These are phyloP conservation scores for Sebastes trivittatus DNA, from an alignment of 2,797 vertebrate genomes.

Conservation along the genomic window DNA sequence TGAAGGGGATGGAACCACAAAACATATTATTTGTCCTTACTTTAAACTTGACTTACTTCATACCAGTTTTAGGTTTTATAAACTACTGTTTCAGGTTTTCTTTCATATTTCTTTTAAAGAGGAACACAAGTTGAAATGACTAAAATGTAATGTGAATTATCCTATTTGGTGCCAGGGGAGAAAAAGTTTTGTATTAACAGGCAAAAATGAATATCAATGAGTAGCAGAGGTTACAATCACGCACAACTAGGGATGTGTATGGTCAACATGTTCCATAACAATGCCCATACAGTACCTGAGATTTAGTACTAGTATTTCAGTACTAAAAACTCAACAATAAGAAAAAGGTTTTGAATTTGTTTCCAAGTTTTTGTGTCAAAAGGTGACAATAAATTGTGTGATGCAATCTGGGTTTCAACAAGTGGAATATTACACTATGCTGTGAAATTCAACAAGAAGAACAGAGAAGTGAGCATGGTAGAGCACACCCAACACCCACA, in stretches of 20 bases:
- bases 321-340: no score
- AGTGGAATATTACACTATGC: not conserved
- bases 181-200: not conserved
- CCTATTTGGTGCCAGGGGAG: not conserved
- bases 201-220: not conserved
- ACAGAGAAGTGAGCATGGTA: not conserved
- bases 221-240: not conserved
- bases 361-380: no score
- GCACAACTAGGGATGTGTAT: not conserved
- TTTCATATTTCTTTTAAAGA: not conserved
- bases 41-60: not conserved
- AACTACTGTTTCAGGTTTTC: no score
- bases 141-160: not conserved
- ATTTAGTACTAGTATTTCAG: no score
- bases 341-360: no score
- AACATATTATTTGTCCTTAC: not conserved
- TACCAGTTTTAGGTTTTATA: not conserved
- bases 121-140: not conserved
- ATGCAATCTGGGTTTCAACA: not conserved
- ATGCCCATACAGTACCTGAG: no score
- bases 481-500: no score
- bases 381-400: not conserved
- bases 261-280: no score
- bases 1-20: constrained; percentile 60
- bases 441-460: constrained; percentile 7